phyloP scores from a whole-genome alignment of 1,140 invertebrate species.

The Eulimnadia texana region DNA sequence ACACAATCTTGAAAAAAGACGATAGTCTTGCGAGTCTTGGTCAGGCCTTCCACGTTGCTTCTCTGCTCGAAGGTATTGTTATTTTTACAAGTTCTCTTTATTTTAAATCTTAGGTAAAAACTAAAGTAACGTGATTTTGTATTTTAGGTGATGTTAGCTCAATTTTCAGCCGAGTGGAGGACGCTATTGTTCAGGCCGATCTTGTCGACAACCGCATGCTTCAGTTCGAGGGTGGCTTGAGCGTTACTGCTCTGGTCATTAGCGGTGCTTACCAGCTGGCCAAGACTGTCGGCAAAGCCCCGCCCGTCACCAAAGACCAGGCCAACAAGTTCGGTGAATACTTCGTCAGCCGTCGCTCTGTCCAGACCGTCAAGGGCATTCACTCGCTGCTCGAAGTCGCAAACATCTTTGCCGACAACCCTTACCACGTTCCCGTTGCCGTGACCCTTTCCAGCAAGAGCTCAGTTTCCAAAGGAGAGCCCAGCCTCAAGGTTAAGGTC shows the following conservation, averaged over 20 bases:
- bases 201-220: conserved; percentile 72
- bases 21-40: conserved; percentile 61
- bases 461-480: conserved; percentile 50
- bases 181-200: conserved; percentile 84
- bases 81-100: conserved; percentile 18
- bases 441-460: conserved; percentile 58
- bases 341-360: conserved; percentile 73
- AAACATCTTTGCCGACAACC: conserved; percentile 48
- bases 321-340: conserved; percentile 82
- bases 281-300: conserved; percentile 47
- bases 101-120: not conserved
- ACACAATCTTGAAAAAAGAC: conserved; percentile 56
- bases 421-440: conserved; percentile 54
- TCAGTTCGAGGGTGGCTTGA: conserved; percentile 83
- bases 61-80: conserved; percentile 38
- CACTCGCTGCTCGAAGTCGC: conserved; percentile 62
- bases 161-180: conserved; percentile 66
- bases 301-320: conserved; percentile 58
- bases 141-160: conserved; percentile 31
- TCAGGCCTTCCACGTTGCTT: conserved; percentile 65
- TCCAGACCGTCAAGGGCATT: conserved; percentile 68
- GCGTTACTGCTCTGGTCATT: conserved; percentile 47
- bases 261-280: conserved; percentile 58
- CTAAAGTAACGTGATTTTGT: not conserved
- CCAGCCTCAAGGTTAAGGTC: conserved; percentile 56